Evolutionary conservation across 1,140 invertebrate species (phyloP), one percentile per base, ranked within the genome.

Genomic region (Drosophila malerkotliana): DNA sequence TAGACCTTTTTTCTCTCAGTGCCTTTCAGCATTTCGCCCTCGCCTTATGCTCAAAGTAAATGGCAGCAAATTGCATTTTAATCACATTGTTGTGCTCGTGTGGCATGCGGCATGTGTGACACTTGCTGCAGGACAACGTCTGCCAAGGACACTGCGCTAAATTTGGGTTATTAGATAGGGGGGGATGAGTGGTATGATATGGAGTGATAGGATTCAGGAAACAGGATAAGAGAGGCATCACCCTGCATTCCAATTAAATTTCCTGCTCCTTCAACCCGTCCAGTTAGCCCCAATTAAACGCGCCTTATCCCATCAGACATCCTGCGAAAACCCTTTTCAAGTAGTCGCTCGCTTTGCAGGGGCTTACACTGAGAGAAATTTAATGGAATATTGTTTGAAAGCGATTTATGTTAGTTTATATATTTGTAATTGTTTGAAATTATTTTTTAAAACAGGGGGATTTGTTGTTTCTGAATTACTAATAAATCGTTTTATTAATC

Each of bases 41-140:
- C 64, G 60, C 24, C 61, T 75, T 62, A 26, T 73, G 78, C 61
- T 58, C 49, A 62, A 58, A 72, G 74, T 78, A 81, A 85, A 85
- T 87, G 82, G 54, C 82, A 63, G 82, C 82, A 85, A 85, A 85
- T 85, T 85, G 82, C 82, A 82, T 82, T 85, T 85, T 82, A 87
- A 85, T 87, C 79, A 85, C 82, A 85, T 87, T 87, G 82, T 85
- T 81, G 58, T 81, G 45, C 64, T 66, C 48, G 18, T 73, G 68
- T 56, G 62, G 59, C 71, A 83, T 66, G 61, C 32, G 8, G 32
- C 10, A 28, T 28, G n/a, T 48, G 24, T 53, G 55, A 18, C 34
- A 28, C 26, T 44, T n/a, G 21, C 52, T 28, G 15, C 53, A 69
- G 52, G 52, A 56, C 62, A 55, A n/a, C 48, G 47, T 26, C 30